Evolutionary conservation across 2,797 vertebrate species (phyloP), one percentile per base, ranked within the genome.

Genomic region (Sebastes iracundus): DNA sequence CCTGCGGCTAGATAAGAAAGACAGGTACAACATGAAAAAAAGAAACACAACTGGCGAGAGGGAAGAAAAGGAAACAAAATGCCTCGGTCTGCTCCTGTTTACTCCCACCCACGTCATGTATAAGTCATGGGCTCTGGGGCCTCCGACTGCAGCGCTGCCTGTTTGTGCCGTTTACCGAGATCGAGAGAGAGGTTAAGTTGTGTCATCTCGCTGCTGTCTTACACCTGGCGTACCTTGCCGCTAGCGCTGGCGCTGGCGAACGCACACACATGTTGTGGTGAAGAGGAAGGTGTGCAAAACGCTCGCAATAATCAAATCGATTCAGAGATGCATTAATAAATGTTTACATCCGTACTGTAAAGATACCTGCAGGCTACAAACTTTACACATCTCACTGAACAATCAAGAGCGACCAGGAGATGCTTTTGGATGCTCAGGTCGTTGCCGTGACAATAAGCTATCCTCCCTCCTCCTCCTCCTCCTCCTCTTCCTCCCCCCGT

Each of bases 161-260:
- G 87, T 90, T 89, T 83, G 85, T 83, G 85, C 90, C 86, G 89
- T 92, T 94, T 91, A 92, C 89, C 30, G 60, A 87, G 89, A 93
- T 87, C 18, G 76, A 82, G 86, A 69, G 80, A 83, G 73, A 90
- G 93, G 94, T 95, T 95, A 94, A 93, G 88, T 93, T 89, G 87
- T 90, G 93, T 91, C 88, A 90, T 89, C 75, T 93, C 53, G 65
- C 80, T 80, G 81, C 84, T 73, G 83, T 81, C 80, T 88, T 79
- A 89, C 93, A 95, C 93, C 92, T 94, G 93, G 86, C 85, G 35
- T 78, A 90, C 87, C 90, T 88, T 85, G 90, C 92, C 87, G 75
- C 81, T 38, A 23, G 92, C 90, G 1, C 63, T 38, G 42, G 92
- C 90, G 1, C 63, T 38, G 49, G 38, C 62, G 28, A 16, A 70